Evolutionary conservation across 1,140 invertebrate genomes (phyloP).

Genomic region (Solenopsis fugax): DNA sequence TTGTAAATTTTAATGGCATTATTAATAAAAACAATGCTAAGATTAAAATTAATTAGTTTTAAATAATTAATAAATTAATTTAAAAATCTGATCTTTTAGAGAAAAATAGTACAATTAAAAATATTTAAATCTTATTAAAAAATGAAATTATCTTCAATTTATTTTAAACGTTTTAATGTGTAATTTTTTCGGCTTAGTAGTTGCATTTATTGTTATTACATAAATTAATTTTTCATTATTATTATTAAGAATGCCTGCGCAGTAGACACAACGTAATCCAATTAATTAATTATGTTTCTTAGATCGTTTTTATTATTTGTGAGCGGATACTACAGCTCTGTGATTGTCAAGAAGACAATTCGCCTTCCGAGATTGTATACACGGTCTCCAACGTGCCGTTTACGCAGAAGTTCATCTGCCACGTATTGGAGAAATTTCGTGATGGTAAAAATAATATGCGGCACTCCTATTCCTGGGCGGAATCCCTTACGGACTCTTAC

Average conservation of each 20-base stretch:
- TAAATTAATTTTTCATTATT: slow-evolving; percentile 12
- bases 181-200: neutral
- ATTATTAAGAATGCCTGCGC: neutral
- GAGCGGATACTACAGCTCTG: slow-evolving; percentile 92
- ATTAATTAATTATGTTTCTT: slow-evolving; percentile 39
- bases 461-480: slow-evolving; percentile 83
- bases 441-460: slow-evolving; percentile 76
- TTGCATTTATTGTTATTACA: neutral
- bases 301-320: slow-evolving; percentile 92
- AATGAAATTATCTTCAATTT: neutral
- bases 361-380: slow-evolving; percentile 83
- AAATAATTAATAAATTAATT: too few relatives aligned
- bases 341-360: slow-evolving; percentile 87
- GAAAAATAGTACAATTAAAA: neutral
- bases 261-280: neutral
- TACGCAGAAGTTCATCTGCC: slow-evolving; percentile 84
- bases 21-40: neutral
- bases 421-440: slow-evolving; percentile 78
- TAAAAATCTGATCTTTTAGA: neutral
- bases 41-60: too few relatives aligned
- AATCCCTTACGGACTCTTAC: slow-evolving; percentile 81
- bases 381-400: slow-evolving; percentile 82
- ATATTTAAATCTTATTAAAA: neutral
- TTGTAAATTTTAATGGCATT: neutral
- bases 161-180: slow-evolving; percentile 69